These are phyloP conservation scores for Semibalanus balanoides DNA, from an alignment of 1,140 invertebrate genomes.

Conservation along the genomic window DNA sequence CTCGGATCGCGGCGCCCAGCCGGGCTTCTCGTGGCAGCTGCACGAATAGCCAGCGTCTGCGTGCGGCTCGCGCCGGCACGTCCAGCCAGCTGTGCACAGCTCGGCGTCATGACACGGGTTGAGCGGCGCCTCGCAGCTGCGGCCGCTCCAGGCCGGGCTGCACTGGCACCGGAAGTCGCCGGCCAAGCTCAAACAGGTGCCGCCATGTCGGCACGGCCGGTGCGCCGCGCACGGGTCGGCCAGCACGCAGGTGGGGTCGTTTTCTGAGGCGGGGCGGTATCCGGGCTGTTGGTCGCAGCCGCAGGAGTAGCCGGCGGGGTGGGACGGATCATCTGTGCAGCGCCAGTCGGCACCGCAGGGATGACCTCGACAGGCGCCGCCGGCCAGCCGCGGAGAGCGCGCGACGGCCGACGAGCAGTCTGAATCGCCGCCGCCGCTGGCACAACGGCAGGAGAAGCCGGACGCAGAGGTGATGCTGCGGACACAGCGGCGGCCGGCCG, in stretches of 20 bases:
- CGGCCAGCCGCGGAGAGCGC: background rate
- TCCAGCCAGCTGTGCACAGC: background rate
- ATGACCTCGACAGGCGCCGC: background rate
- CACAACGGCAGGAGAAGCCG: background rate
- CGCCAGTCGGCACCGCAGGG: background rate
- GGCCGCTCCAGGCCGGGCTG: slow-evolving; percentile 6
- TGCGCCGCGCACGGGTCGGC: background rate
- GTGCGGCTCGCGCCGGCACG: background rate
- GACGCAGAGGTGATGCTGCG: background rate
- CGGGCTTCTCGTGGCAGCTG: background rate
- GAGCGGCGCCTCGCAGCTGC: slow-evolving; percentile 1
- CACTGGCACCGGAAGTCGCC: slow-evolving; percentile 5
- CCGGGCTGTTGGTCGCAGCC: background rate
- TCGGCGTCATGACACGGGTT: background rate
- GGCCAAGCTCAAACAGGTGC: background rate
- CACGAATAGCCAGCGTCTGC: background rate
- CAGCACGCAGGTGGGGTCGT: background rate
- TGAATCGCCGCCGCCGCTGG: too few relatives aligned
- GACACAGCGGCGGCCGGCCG: background rate
- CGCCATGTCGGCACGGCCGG: background rate
- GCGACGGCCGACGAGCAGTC: too few relatives aligned
- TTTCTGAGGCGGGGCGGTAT: background rate
- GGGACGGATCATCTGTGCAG: background rate
- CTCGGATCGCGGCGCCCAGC: background rate
- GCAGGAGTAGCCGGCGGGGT: background rate